phyloP scores from a whole-genome alignment of 1,140 invertebrate species.

The Pogonomyrmex barbatus region DNA sequence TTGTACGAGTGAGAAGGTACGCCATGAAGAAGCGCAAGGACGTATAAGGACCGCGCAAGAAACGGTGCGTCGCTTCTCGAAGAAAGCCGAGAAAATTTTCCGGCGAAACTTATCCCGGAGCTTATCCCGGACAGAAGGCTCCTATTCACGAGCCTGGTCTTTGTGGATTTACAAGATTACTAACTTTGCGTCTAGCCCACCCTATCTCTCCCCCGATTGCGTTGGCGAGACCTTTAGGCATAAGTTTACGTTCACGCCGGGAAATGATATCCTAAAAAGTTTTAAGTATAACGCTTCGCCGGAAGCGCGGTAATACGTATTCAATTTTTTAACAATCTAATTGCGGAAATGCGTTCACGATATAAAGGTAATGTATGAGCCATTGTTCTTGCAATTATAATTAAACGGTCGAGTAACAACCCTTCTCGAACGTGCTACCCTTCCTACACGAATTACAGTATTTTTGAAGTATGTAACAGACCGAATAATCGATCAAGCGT shows the following conservation, averaged over 20 bases:
- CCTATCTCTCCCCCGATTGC: constrained; percentile 27
- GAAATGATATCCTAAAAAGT: constrained; percentile 58
- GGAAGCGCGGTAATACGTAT: constrained; percentile 52
- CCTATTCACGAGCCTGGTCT: constrained; percentile 69
- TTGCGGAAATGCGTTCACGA: constrained; percentile 51
- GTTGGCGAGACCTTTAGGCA: constrained; percentile 10
- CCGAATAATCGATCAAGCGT: constrained; percentile 45
- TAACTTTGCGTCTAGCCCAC: constrained; percentile 63
- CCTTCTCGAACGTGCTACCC: constrained; percentile 34
- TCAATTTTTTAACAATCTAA: constrained; percentile 58
- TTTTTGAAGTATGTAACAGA: constrained; percentile 43
- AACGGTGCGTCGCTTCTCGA: background rate
- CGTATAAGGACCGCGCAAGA: constrained; percentile 5
- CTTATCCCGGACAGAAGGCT: constrained; percentile 63
- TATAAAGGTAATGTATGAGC: constrained; percentile 55
- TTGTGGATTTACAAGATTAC: constrained; percentile 78
- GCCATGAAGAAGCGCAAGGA: constrained; percentile 31
- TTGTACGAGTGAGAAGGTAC: constrained; percentile 55
- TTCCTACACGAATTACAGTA: constrained; percentile 47
- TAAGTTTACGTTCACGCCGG: constrained; percentile 24
- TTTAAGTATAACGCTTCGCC: constrained; percentile 29
- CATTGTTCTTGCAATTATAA: constrained; percentile 61
- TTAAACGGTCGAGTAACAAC: constrained; percentile 57
- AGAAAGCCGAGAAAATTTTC: constrained; percentile 63
- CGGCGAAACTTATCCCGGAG: constrained; percentile 62